phyloP scores from a whole-genome alignment of 2,888 invertebrate genomes.

The Dasypogon diadema region DNA sequence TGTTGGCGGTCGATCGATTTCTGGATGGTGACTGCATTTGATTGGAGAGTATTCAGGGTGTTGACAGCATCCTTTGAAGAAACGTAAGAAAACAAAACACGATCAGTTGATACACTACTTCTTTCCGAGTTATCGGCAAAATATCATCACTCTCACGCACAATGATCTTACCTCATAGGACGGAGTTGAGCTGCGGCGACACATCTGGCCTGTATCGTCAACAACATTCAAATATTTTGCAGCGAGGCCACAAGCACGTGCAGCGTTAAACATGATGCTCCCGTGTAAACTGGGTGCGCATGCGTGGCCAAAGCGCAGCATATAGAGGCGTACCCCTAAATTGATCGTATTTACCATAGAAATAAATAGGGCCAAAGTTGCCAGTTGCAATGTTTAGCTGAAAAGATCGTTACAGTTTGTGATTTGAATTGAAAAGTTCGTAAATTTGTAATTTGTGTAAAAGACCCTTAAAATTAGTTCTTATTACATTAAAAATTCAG shows the following conservation, averaged over 20 bases:
- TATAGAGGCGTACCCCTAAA: too few relatives aligned
- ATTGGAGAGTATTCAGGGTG: constrained; percentile 78
- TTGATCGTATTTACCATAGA: too few relatives aligned
- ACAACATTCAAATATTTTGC: neutral
- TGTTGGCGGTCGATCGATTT: constrained; percentile 63
- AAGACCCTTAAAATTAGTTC: too few relatives aligned
- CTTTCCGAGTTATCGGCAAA: neutral
- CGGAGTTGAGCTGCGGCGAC: neutral
- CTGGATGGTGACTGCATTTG: constrained; percentile 75
- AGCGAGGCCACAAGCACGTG: constrained; percentile 20
- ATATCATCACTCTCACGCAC: too few relatives aligned
- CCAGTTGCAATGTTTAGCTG: too few relatives aligned
- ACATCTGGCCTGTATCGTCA: neutral
- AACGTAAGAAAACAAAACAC: neutral
- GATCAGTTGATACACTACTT: neutral
- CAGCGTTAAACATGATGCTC: constrained; percentile 24
- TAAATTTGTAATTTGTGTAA: too few relatives aligned
- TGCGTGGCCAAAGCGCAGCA: too few relatives aligned
- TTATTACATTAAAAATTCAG: too few relatives aligned
- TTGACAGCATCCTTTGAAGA: constrained; percentile 77
- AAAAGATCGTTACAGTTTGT: too few relatives aligned
- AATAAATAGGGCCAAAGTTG: too few relatives aligned
- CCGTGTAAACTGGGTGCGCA: constrained; percentile 36
- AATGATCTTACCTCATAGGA: constrained; percentile 26
- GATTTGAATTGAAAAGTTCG: too few relatives aligned